Evolutionary conservation across 2,797 vertebrate genomes (phyloP).

Genomic region (Sebastes diaconus): DNA sequence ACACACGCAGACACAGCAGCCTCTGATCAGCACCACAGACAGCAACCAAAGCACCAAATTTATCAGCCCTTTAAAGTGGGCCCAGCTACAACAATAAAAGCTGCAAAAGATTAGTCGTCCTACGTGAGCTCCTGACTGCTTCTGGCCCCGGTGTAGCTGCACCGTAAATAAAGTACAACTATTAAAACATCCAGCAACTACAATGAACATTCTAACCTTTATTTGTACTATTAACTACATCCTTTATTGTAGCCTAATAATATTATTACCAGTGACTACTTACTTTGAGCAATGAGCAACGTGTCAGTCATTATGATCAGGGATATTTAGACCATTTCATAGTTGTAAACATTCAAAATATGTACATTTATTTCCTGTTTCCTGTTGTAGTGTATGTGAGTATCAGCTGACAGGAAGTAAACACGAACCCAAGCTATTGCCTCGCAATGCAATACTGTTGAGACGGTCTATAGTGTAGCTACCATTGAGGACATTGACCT

Average conservation of each 20-base stretch:
- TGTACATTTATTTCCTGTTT: too few species aligned
- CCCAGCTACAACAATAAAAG: not conserved
- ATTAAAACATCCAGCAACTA: too few species aligned
- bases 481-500: not conserved
- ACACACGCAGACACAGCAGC: not conserved
- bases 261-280: not conserved
- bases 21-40: not conserved
- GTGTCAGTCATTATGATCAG: not conserved
- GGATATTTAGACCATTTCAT: not conserved
- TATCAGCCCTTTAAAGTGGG: not conserved
- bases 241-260: not conserved
- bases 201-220: not conserved
- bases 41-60: not conserved
- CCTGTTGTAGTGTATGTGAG: too few species aligned
- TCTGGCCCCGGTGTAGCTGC: not conserved
- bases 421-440: too few species aligned
- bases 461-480: not conserved
- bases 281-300: not conserved
- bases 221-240: not conserved
- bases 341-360: not conserved
- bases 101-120: not conserved
- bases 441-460: not conserved
- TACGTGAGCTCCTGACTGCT: not conserved
- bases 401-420: too few species aligned
- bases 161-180: not conserved